A percentile compares a stretch with the other conserved stretches of the same genome.
Conservation (phyloP, 2,797 vertebrate species). For the Peromyscus aztecus region DNA sequence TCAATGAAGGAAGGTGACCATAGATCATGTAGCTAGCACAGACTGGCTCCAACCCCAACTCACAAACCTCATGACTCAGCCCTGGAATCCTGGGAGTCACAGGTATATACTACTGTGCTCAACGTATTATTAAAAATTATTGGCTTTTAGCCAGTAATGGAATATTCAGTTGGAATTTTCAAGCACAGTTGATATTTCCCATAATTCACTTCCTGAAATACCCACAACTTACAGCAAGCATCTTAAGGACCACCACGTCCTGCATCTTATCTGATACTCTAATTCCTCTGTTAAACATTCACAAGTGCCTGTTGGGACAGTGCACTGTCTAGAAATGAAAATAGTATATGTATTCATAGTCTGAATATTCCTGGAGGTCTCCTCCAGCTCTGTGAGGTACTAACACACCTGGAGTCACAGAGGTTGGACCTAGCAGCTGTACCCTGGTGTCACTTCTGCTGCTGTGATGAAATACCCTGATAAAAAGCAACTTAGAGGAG, state of each 20-base stretch:
- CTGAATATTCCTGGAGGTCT: no score
- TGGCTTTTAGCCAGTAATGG: background rate
- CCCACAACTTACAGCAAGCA: background rate
- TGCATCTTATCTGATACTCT: background rate
- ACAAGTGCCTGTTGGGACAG: no score
- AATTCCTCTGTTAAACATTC: no score
- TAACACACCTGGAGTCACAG: no score
- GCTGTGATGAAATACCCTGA: background rate
- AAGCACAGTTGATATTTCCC: background rate
- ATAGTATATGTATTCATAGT: no score
- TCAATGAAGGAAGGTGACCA: background rate
- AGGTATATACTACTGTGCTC: background rate
- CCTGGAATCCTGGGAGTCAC: background rate
- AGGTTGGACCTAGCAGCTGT: no score
- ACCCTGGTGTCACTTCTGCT: no score
- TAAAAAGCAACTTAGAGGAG: background rate
- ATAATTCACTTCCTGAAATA: background rate
- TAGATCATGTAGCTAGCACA: background rate
- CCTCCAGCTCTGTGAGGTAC: no score
- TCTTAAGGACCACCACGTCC: background rate
- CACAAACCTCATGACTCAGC: background rate
- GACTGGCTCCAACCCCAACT: background rate
- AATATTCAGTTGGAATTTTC: background rate
- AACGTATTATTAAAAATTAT: background rate
- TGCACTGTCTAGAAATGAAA: no score